Evolutionary conservation across 2,113 vertebrate species (phyloP), one percentile per base, ranked within the genome.

Genomic region (Notarius lentiginosus): DNA sequence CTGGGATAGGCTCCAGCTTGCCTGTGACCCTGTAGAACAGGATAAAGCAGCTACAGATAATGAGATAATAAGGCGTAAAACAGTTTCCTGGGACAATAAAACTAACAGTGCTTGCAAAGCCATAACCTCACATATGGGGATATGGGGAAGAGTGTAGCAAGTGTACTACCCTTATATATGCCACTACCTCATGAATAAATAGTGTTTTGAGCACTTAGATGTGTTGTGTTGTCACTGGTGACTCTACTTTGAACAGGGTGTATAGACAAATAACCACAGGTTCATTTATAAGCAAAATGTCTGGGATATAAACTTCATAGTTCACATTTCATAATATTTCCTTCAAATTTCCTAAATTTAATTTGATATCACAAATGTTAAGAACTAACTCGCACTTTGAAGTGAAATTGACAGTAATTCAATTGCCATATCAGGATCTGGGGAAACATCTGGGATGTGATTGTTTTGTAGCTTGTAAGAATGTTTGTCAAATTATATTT

Each of bases 31-130:
- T 30, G 30, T 30, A 30, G 30, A 30, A 30, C 30, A 30, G 30
- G 30, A 30, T 30, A 30, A 30, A 30, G 30, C 30, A 30, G 30
- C 30, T 66, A 49, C 47, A 51, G 61, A 73, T 30, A 30, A 30
- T 30, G 30, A 30, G 30, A 30, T 34, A 34, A 81, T 34, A 7
- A 79, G 86, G 87, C 70, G 51, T 77, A 70, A 87, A 14, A 91
- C 83, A 84, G 89, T 92, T 93, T 89, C 82, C 56, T 49, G n/a
- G 58, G 86, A 93, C 89, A 91, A 92, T 90, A 91, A 93, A 92
- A 91, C 73, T 63, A 86, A 91, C 84, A 87, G 76, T 84, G 87
- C 89, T 91, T 87, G 86, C 88, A 91, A 92, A 90, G 85, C 2
- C 84, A 20, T 92, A 85, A 92, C 88, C 87, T 93, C 91, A 91